Base-by-base conservation (phyloP, 2,113 vertebrate genomes). In the Platysternon megacephalum region DNA sequence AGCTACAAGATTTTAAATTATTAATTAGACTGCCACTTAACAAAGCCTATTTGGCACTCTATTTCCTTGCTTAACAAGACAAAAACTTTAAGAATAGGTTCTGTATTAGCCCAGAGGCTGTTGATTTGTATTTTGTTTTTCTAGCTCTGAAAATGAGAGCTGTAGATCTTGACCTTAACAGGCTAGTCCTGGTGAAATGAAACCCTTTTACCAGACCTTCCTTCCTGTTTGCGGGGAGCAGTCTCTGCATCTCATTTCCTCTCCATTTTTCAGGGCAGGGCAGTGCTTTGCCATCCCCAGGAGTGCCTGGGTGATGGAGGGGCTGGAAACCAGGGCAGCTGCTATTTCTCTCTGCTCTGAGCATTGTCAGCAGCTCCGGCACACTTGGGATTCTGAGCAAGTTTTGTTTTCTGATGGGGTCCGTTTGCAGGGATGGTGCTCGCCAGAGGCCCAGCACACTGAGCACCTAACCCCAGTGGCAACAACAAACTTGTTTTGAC, bases 21-120 rank as follows among this genome's bases (percentile, higher is more conserved):
- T 98, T 98, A 98, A 98, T 98, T 98, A 98, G 97, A 95, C 98
- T 98, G 98, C 98, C 98, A 98, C 98, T 98, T 98, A 98, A 98
- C 98, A 98, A 98, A 98, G 98, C 98, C 97, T 98, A 97, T 97
- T 98, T 98, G 98, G 98, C 98, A 98, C 98, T 98, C 98, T 98
- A 97, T 98, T 98, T 98, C 97, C 97, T 98, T 98, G 97, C 98
- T 98, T 98, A 98, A 98, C 98, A 98, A 98, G 98, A 98, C 98
- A 97, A 98, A 98, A 98, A 98, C 98, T 98, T 98, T 98, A 98
- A 97, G 97, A 96, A 97, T 97, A 97, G 96, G 96, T 91, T 95
- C 91, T 91, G 96, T 88, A 95, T 96, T 97, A 97, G 95, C 95
- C 98, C 97, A 97, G 97, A 97, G 97, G 98, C 97, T 98, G 95